phyloP scores from a whole-genome alignment of 2,797 vertebrate species.

The Scarus forsteni region DNA sequence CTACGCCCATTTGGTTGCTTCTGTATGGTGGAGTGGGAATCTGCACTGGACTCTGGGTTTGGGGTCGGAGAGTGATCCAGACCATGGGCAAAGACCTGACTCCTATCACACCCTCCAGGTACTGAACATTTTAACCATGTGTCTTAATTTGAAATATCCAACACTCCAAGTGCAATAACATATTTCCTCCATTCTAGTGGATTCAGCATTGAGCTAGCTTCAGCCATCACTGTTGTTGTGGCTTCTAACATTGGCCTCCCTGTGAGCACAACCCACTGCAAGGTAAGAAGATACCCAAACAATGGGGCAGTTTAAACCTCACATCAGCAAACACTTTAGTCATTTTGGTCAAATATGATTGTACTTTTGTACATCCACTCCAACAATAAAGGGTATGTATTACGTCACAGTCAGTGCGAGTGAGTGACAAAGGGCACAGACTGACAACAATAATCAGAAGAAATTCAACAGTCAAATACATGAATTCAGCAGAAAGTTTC shows the following conservation, averaged over 20 bases:
- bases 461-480: too few species aligned
- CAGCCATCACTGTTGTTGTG: constrained; percentile 93
- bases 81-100: constrained; percentile 98
- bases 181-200: constrained; percentile 82
- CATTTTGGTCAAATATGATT: too few species aligned
- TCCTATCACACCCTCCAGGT: constrained; percentile 98
- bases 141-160: background rate
- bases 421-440: too few species aligned
- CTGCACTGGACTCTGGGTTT: constrained; percentile 94
- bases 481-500: too few species aligned
- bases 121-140: constrained; percentile 19
- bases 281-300: constrained; percentile 81
- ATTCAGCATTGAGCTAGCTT: constrained; percentile 97
- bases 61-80: constrained; percentile 97
- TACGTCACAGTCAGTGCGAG: too few species aligned
- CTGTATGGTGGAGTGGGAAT: constrained; percentile 94
- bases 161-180: background rate
- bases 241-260: constrained; percentile 97
- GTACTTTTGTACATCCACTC: too few species aligned
- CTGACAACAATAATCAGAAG: too few species aligned
- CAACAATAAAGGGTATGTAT: too few species aligned
- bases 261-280: constrained; percentile 98
- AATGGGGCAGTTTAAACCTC: background rate
- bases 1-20: constrained; percentile 95
- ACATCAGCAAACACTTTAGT: too few species aligned